These are phyloP conservation scores for Oscheius onirici DNA, from an alignment of 2,888 invertebrate genomes.

Conservation along the genomic window DNA sequence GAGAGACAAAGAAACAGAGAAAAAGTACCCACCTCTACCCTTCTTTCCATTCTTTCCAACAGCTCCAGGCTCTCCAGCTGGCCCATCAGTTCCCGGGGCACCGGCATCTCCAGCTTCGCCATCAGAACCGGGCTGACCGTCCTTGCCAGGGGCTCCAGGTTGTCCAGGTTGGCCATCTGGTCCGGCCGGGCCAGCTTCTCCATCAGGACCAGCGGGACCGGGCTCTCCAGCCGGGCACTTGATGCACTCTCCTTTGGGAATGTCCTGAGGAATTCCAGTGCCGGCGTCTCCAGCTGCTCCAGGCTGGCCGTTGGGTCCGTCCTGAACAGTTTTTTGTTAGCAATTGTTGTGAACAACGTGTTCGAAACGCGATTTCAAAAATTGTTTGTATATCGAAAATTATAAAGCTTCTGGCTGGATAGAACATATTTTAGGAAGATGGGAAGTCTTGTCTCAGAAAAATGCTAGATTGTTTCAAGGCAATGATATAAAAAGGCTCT, in stretches of 20 bases:
- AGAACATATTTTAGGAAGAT: too few relatives aligned
- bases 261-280: constrained; percentile 5
- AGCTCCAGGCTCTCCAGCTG: constrained; percentile 19
- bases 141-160: neutral
- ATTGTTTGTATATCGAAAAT: too few relatives aligned
- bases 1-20: too few relatives aligned
- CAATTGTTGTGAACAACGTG: too few relatives aligned
- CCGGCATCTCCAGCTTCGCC: constrained; percentile 9
- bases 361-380: too few relatives aligned
- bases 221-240: constrained; percentile 22
- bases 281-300: constrained; percentile 22
- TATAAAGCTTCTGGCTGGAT: too few relatives aligned
- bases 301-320: constrained; percentile 6
- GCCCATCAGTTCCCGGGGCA: constrained; percentile 3
- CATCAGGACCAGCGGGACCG: neutral
- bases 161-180: neutral
- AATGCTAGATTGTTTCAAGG: too few relatives aligned
- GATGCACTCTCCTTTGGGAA: constrained; percentile 21
- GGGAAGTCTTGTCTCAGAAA: too few relatives aligned
- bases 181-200: neutral
- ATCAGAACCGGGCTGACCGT: constrained; percentile 12
- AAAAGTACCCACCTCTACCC: constrained; percentile 4
- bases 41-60: constrained; percentile 16
- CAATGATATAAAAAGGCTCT: too few relatives aligned
- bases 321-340: neutral